Percentiles rank a stretch among this genome's conserved stretches.
Evolutionary conservation across 2,797 vertebrate genomes (phyloP).

Genomic region (Characodon lateralis): DNA sequence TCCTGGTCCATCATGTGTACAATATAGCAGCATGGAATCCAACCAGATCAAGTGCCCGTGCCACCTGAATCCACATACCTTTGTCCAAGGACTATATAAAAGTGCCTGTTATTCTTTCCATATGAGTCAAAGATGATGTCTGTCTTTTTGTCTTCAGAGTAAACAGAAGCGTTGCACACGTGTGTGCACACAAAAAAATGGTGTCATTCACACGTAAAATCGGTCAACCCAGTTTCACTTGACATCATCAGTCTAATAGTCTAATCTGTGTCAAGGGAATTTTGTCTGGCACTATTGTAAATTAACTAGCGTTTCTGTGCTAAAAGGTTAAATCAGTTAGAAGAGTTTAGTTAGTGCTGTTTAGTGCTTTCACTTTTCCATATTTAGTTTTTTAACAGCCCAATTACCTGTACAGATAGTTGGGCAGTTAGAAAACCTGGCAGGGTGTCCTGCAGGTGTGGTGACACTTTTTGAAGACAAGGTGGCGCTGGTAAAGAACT

Average conservation of each 20-base stretch:
- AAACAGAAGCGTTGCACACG: conserved; percentile 53
- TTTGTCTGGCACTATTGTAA: conserved; percentile 26
- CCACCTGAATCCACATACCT: not conserved
- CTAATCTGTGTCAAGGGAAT: conserved; percentile 46
- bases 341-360: not conserved
- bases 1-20: conserved; percentile 64
- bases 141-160: conserved; percentile 49
- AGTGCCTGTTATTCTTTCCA: not conserved
- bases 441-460: too few relatives aligned
- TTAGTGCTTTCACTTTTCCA: not conserved
- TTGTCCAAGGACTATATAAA: conserved; percentile 10
- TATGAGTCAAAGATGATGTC: conserved; percentile 15
- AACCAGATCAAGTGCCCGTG: not conserved
- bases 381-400: not conserved
- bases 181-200: conserved; percentile 50
- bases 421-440: too few relatives aligned
- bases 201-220: conserved; percentile 69
- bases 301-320: not conserved
- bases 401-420: not conserved
- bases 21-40: conserved; percentile 19
- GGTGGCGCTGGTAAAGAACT: too few relatives aligned
- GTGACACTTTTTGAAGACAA: too few relatives aligned
- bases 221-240: conserved; percentile 70
- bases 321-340: not conserved
- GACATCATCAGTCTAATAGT: conserved; percentile 50